These are phyloP conservation scores for Arctopsyche grandis DNA, from an alignment of 1,140 invertebrate species.

Conservation along the genomic window DNA sequence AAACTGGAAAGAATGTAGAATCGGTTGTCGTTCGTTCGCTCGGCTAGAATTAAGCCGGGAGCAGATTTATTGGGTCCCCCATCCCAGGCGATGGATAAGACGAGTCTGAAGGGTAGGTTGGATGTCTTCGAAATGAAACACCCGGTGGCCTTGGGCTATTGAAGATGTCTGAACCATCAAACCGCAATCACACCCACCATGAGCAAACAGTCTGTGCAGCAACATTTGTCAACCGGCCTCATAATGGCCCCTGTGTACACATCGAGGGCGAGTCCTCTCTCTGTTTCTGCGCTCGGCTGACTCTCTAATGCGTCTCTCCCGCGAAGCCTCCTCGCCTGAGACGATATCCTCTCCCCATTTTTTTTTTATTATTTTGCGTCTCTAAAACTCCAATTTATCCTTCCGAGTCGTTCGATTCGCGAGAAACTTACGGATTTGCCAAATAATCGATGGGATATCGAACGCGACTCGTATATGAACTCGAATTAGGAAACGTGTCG, in stretches of 20 bases:
- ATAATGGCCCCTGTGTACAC: slow-evolving; percentile 8
- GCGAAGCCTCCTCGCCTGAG: not conserved
- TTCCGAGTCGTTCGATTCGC: no score
- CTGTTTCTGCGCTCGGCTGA: not conserved
- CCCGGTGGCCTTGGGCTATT: slow-evolving; percentile 30
- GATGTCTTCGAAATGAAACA: slow-evolving; percentile 46
- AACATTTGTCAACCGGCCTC: slow-evolving; percentile 13
- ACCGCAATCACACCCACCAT: slow-evolving; percentile 16
- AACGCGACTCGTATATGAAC: no score
- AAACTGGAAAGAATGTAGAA: slow-evolving; percentile 42
- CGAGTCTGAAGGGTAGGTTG: not conserved
- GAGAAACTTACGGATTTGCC: no score
- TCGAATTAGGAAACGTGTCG: no score
- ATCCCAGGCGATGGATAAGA: not conserved
- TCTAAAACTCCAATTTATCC: not conserved
- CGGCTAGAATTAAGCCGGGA: slow-evolving; percentile 38
- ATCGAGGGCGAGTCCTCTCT: not conserved
- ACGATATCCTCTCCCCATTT: not conserved
- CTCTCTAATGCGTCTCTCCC: not conserved
- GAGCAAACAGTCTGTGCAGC: not conserved
- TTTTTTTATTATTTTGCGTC: not conserved
- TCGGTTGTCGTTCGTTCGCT: not conserved
- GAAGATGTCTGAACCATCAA: slow-evolving; percentile 28
- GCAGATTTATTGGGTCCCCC: slow-evolving; percentile 44
- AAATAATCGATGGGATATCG: no score